Base-by-base conservation (phyloP, 1,140 invertebrate genomes). In the Magallana gigas region DNA sequence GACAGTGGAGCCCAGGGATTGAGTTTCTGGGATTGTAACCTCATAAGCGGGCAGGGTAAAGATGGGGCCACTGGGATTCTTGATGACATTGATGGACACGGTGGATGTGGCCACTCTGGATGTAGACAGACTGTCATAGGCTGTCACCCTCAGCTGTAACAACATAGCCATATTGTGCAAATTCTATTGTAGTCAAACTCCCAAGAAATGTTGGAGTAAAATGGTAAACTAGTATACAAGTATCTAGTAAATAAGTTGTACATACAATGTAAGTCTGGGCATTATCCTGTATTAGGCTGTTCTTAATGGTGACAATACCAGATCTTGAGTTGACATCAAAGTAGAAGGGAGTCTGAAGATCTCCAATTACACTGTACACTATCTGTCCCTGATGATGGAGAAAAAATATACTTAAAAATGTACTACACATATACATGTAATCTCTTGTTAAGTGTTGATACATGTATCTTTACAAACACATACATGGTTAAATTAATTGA, bases 51-150 rank as follows among this genome's bases (percentile, higher is more conserved):
- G 18, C 62, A 14, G 58, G n/a, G 83, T 29, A 91, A 89, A 76
- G 8, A 18, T 6, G 36, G 96, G 94, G 36, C 96, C 94, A 1
- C 96, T 96, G 4, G 95, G 96, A 1, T 98, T 96, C 92, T 98
- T 97, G 80, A 97, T 96, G 12, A 98, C 97, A 91, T 96, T 97
- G 0, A 98, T 96, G 2, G 97, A 97, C 0, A 98, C 96, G 1
- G 97, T 97, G 1, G 96, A 96, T 4, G 97, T 96, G 0, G 97
- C 97, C 1, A 96, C 97, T 83, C 98, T 95, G 90, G 97, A 96
- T 0, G 98, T 98, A 56, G 97, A 97, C 0, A 97, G 98, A 91
- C 97, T 95, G 93, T 99, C 98, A 92, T 97, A 97, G 0, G 97
- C 98, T 88, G 96, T 96, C 0, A 99, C 96, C 93, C 98, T 97